Evolutionary conservation across 2,113 vertebrate genomes (phyloP).

Genomic region (Otocyon megalotis): DNA sequence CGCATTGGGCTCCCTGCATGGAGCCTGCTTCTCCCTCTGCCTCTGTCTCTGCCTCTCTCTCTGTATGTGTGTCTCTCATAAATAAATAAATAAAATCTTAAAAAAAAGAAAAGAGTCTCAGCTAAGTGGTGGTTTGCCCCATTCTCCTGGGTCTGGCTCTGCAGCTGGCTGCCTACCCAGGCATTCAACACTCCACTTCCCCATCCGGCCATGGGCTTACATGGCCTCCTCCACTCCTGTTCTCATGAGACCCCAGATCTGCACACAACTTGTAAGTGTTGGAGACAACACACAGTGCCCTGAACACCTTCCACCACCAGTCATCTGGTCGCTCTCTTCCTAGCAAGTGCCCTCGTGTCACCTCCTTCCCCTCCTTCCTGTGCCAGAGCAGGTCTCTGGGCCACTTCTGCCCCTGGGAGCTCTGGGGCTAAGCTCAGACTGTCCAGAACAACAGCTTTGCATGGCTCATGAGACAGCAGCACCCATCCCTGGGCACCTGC

Average conservation of each 20-base stretch:
- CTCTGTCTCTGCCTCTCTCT: too few species aligned
- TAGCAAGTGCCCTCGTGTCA: background rate
- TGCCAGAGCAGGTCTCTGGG: background rate
- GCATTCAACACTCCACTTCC: background rate
- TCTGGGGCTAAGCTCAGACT: background rate
- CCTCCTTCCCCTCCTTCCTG: background rate
- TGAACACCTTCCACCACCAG: background rate
- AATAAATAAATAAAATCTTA: too few species aligned
- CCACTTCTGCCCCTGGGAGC: background rate
- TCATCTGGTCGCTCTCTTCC: background rate
- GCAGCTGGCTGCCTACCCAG: background rate
- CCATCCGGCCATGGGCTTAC: background rate
- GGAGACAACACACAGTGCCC: accelerated
- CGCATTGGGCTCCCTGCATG: too few species aligned
- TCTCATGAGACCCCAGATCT: background rate
- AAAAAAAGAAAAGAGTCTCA: background rate
- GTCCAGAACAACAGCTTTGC: background rate
- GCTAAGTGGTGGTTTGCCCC: background rate
- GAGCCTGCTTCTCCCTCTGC: too few species aligned
- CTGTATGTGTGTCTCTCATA: too few species aligned
- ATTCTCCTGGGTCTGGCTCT: background rate
- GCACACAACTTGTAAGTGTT: too few species aligned
- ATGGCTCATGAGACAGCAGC: background rate
- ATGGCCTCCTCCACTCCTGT: background rate
- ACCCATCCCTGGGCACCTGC: background rate